Conservation (phyloP, 2,888 invertebrate species). For the Diarsia mendica region DNA sequence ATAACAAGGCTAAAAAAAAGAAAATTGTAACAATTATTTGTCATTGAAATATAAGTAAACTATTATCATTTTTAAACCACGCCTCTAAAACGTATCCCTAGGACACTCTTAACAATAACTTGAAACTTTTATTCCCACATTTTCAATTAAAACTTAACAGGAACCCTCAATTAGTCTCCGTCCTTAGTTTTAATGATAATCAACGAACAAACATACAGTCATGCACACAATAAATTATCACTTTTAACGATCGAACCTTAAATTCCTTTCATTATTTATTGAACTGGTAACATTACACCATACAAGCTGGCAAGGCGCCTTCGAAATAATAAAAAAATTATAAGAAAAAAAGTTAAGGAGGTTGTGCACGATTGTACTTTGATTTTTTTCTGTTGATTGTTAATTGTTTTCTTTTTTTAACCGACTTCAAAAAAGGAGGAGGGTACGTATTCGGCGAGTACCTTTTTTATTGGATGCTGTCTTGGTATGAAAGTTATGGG, state of each 20-base stretch:
- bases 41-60: neutral
- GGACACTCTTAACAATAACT: neutral
- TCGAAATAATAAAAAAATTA: slow-evolving; percentile 50
- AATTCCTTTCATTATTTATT: slow-evolving; percentile 69
- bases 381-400: slow-evolving; percentile 19
- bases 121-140: slow-evolving; percentile 1
- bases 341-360: slow-evolving; percentile 30
- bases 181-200: slow-evolving; percentile 60
- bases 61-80: neutral
- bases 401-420: slow-evolving; percentile 12
- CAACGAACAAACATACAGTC: slow-evolving; percentile 39
- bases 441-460: neutral
- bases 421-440: neutral
- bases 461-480: slow-evolving; percentile 4
- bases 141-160: slow-evolving; percentile 40
- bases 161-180: slow-evolving; percentile 52
- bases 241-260: slow-evolving; percentile 62
- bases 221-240: slow-evolving; percentile 62
- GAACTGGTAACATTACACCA: slow-evolving; percentile 64
- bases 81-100: neutral
- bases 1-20: neutral
- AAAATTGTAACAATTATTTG: no score
- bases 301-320: slow-evolving; percentile 43
- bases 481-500: slow-evolving; percentile 20
- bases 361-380: slow-evolving; percentile 52